phyloP scores from a whole-genome alignment of 1,140 invertebrate species.

The Aleiodes sp. region DNA sequence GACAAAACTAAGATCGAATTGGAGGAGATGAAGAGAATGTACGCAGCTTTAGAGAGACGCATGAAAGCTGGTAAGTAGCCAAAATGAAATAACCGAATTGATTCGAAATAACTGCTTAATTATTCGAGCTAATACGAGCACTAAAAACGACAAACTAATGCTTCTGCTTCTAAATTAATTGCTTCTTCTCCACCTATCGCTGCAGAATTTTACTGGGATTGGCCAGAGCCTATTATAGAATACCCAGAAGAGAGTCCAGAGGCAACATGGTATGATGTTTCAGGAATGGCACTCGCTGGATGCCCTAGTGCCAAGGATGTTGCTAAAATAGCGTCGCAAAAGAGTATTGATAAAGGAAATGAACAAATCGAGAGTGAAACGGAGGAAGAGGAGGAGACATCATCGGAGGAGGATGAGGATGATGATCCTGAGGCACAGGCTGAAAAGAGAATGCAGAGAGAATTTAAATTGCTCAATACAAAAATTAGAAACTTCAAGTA shows the following conservation, averaged over 20 bases:
- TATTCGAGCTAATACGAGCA: background rate
- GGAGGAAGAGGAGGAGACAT: constrained; percentile 67
- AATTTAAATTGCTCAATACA: constrained; percentile 78
- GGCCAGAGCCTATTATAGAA: constrained; percentile 52
- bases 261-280: constrained; percentile 57
- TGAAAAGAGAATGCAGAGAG: constrained; percentile 71
- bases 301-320: constrained; percentile 65
- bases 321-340: constrained; percentile 61
- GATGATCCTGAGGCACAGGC: constrained; percentile 69
- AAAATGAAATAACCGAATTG: background rate
- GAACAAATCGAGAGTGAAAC: constrained; percentile 32
- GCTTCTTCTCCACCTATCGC: constrained; percentile 31
- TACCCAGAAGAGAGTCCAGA: constrained; percentile 53
- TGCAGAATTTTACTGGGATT: constrained; percentile 37
- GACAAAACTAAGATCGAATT: constrained; percentile 79
- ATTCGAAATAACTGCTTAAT: constrained; percentile 1
- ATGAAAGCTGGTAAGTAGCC: constrained; percentile 61
- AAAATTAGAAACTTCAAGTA: constrained; percentile 80
- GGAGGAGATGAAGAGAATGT: constrained; percentile 81
- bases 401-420: constrained; percentile 71
- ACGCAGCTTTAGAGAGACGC: constrained; percentile 75
- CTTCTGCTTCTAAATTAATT: background rate
- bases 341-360: constrained; percentile 56
- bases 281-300: constrained; percentile 65
- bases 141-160: background rate